phyloP scores from a whole-genome alignment of 2,888 invertebrate species.

The Deroplatys truncata region DNA sequence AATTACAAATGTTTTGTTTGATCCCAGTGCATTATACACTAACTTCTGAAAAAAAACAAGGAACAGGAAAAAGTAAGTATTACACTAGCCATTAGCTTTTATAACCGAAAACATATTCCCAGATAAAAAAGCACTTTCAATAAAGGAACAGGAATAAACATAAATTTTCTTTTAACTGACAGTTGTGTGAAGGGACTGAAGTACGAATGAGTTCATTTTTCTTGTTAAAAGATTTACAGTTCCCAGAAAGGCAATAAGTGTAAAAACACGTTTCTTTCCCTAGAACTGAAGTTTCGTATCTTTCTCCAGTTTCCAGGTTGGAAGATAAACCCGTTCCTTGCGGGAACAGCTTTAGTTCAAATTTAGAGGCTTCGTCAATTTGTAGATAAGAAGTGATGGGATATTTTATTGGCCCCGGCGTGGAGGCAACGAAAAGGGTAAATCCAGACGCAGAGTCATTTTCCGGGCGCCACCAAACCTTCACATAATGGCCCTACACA shows the following conservation, averaged over 20 bases:
- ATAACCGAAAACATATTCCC: no score
- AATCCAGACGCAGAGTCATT: conserved; percentile 4
- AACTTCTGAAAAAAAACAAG: no score
- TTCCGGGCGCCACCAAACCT: background rate
- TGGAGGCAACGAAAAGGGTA: background rate
- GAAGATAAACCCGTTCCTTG: background rate
- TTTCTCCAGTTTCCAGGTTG: background rate
- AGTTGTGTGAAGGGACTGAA: background rate
- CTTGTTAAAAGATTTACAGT: background rate
- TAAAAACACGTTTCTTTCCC: no score
- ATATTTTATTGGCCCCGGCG: conserved; percentile 4
- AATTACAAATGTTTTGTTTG: no score
- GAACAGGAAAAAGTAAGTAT: no score
- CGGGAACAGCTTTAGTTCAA: background rate
- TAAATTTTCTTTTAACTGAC: background rate
- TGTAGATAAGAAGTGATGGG: conserved; percentile 9
- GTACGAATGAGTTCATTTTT: background rate
- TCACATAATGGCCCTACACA: background rate
- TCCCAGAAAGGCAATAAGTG: background rate
- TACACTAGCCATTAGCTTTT: no score
- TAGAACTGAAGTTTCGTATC: background rate
- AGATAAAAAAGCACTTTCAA: background rate
- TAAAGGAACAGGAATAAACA: background rate
- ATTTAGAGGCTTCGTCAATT: conserved; percentile 2
- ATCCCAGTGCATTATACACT: no score